These are phyloP conservation scores for Macroglossus sobrinus DNA, from an alignment of 2,113 vertebrate genomes.

Conservation along the genomic window DNA sequence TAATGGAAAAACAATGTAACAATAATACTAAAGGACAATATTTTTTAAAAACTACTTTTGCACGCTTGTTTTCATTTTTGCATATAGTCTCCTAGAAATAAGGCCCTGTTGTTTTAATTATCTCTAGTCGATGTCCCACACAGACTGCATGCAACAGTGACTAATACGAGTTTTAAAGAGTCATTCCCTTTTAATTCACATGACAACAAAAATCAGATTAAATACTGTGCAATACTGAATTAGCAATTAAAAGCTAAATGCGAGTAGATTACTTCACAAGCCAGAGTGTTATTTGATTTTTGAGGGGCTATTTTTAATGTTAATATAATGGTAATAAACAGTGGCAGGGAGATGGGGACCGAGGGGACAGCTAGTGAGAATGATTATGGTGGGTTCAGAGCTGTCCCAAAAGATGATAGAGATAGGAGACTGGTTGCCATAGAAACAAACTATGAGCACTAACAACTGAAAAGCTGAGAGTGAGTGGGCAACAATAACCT, in stretches of 20 bases:
- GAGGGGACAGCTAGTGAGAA: neutral
- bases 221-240: neutral
- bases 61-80: slow-evolving; percentile 7
- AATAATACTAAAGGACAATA: neutral
- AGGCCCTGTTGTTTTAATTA: neutral
- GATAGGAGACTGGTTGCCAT: neutral
- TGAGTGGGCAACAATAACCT: neutral
- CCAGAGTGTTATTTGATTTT: neutral
- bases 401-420: neutral
- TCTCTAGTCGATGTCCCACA: neutral
- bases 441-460: neutral
- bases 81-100: neutral
- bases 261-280: neutral
- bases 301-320: neutral
- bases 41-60: neutral
- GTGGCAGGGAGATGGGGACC: neutral
- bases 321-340: neutral
- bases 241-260: slow-evolving; percentile 26
- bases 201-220: slow-evolving; percentile 10
- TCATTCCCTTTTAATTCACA: slow-evolving; percentile 28
- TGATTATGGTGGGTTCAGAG: neutral
- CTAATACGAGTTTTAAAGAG: neutral
- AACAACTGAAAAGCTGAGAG: neutral
- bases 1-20: neutral
- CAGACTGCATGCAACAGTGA: neutral